These are phyloP conservation scores for Anthoscopus minutus DNA, from an alignment of 2,113 vertebrate genomes.

Conservation along the genomic window DNA sequence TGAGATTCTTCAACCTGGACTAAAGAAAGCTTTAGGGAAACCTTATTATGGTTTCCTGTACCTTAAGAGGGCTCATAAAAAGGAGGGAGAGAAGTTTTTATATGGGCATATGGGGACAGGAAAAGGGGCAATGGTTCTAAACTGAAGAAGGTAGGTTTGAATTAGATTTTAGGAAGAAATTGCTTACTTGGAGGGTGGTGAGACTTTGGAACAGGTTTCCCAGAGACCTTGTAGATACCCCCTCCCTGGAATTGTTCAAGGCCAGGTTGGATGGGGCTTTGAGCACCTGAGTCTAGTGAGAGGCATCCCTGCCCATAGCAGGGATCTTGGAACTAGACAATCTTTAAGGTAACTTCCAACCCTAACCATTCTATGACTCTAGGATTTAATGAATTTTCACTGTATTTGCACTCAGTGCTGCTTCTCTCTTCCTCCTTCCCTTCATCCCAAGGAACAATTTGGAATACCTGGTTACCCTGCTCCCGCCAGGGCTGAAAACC, in stretches of 20 bases:
- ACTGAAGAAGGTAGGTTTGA: neutral
- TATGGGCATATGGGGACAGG: neutral
- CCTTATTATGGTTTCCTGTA: neutral
- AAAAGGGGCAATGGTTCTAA: neutral
- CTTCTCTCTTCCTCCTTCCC: neutral
- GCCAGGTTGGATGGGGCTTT: neutral
- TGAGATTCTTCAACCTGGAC: neutral
- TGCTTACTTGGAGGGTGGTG: neutral
- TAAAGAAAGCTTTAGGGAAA: neutral
- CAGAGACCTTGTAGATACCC: neutral
- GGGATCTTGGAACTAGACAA: neutral
- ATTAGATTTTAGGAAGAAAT: neutral
- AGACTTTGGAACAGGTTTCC: neutral
- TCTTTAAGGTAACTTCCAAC: neutral
- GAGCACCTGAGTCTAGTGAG: neutral
- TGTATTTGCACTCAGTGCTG: neutral
- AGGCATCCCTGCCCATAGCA: neutral
- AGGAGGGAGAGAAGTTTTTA: neutral
- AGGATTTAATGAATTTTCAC: neutral
- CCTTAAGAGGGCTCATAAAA: neutral
- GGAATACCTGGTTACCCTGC: neutral
- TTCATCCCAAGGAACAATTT: fast-evolving
- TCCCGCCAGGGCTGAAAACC: neutral
- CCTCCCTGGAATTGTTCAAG: neutral
- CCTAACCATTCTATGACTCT: neutral